These are phyloP conservation scores for Andinoacara biseriatus DNA, from an alignment of 2,113 vertebrate species.

Conservation along the genomic window DNA sequence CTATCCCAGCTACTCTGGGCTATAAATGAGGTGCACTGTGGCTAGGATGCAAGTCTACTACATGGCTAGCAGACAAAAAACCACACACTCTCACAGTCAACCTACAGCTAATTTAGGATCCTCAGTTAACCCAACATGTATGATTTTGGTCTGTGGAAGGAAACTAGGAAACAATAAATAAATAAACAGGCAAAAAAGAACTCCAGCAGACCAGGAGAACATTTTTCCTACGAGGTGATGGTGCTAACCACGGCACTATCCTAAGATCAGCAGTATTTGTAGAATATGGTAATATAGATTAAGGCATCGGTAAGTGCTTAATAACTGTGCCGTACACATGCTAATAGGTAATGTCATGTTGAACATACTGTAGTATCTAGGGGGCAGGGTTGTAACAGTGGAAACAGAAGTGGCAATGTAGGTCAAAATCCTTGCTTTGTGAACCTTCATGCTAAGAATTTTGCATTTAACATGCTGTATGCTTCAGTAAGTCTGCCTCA, in stretches of 20 bases:
- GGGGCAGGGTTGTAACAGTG: background rate
- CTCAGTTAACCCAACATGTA: background rate
- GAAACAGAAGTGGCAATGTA: background rate
- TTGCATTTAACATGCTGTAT: constrained; percentile 29
- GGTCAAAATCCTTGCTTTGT: constrained; percentile 8
- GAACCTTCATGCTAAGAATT: constrained; percentile 18
- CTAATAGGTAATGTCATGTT: background rate
- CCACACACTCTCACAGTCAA: background rate
- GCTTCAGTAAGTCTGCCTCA: constrained; percentile 47
- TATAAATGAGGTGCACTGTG: background rate
- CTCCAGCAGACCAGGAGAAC: background rate
- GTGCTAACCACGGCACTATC: background rate
- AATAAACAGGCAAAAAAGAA: too few species aligned
- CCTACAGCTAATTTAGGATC: background rate
- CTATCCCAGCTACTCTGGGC: background rate
- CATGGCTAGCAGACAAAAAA: background rate
- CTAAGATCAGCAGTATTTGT: background rate
- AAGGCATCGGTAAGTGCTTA: background rate
- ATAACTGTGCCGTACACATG: background rate
- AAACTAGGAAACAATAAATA: background rate
- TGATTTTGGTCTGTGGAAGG: too few species aligned
- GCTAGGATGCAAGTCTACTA: background rate
- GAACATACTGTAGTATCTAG: background rate
- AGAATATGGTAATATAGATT: background rate
- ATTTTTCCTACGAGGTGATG: background rate